These are phyloP conservation scores for Hanleya hanleyi DNA, from an alignment of 2,888 invertebrate genomes.

Conservation along the genomic window DNA sequence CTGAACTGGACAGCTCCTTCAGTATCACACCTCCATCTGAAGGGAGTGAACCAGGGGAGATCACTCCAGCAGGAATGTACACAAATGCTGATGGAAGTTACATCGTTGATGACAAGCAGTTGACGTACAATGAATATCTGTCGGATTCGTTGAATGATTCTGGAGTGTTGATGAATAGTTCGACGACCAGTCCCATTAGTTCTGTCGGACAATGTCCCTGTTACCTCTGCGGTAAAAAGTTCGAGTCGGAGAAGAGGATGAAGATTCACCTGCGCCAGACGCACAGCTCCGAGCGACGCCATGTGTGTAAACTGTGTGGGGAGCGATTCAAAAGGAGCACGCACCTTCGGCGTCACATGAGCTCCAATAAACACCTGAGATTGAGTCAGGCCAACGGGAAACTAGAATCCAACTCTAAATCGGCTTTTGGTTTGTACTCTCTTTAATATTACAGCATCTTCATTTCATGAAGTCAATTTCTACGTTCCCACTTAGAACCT, in stretches of 20 bases:
- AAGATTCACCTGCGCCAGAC: constrained; percentile 5
- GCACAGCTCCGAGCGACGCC: constrained; percentile 5
- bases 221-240: not conserved
- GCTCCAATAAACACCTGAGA: not conserved
- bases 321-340: not conserved
- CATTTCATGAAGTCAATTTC: too few relatives aligned
- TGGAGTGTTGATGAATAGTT: not conserved
- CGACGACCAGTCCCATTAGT: not conserved
- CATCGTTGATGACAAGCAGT: too few relatives aligned
- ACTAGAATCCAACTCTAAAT: too few relatives aligned
- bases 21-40: not conserved
- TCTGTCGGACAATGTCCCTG: not conserved
- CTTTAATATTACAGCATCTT: too few relatives aligned
- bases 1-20: not conserved
- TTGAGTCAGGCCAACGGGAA: not conserved
- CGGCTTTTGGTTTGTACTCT: too few relatives aligned
- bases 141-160: not conserved
- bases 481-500: too few relatives aligned
- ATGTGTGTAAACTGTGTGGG: not conserved
- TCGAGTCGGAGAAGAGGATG: not conserved
- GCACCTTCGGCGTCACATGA: constrained; percentile 1
- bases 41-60: not conserved
- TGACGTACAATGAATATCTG: not conserved
- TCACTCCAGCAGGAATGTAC: too few relatives aligned
- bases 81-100: too few relatives aligned